These are phyloP conservation scores for Microcebus griseorufus DNA, from an alignment of 2,113 vertebrate species.

Conservation along the genomic window DNA sequence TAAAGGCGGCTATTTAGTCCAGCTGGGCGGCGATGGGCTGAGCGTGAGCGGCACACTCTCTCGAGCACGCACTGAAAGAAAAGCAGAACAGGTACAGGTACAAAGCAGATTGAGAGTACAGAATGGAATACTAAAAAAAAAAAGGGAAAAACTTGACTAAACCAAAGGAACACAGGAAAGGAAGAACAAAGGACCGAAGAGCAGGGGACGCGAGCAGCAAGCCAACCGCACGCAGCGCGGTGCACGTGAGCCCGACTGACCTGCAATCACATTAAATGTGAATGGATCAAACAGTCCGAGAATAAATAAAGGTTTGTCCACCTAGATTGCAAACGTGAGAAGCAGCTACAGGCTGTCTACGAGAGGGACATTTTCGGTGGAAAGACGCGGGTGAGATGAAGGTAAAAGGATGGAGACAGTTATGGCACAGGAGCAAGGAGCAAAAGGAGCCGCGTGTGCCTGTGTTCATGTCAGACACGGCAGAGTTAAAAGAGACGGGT, in stretches of 20 bases:
- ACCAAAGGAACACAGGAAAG: background rate
- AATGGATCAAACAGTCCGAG: background rate
- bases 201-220: accelerated
- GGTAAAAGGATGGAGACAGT: background rate
- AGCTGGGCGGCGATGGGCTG: background rate
- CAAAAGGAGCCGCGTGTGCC: accelerated
- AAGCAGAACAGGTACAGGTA: accelerated
- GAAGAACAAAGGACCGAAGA: background rate
- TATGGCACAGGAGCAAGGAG: accelerated
- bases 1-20: background rate
- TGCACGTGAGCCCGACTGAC: accelerated
- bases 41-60: background rate
- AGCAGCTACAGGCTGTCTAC: accelerated
- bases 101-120: background rate
- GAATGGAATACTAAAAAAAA: background rate
- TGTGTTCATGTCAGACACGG: accelerated
- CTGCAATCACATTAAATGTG: accelerated
- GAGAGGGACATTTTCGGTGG: background rate
- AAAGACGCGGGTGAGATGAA: background rate
- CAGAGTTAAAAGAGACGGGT: background rate
- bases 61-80: background rate
- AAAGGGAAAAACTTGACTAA: background rate
- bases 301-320: background rate
- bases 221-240: accelerated
- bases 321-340: background rate